Evolutionary conservation across 2,113 vertebrate species (phyloP).

Genomic region (Larimichthys polyactis): DNA sequence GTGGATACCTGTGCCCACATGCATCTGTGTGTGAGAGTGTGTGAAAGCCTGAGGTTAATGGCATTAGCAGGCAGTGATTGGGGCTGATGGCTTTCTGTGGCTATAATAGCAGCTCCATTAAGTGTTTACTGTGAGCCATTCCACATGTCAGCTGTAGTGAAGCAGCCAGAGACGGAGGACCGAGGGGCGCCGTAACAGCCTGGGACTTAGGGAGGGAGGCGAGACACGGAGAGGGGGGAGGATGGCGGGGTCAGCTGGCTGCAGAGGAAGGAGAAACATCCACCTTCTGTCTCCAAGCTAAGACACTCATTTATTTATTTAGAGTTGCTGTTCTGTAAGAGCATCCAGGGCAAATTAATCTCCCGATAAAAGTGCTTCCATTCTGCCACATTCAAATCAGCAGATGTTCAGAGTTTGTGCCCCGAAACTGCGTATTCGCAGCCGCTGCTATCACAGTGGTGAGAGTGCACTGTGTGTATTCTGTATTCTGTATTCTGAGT

Average conservation of each 20-base stretch:
- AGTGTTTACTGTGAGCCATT: conserved; percentile 77
- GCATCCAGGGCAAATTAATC: not conserved
- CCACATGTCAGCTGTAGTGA: conserved; percentile 73
- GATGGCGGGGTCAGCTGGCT: conserved; percentile 41
- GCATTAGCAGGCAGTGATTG: conserved; percentile 67
- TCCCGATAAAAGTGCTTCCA: not conserved
- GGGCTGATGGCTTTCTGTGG: conserved; percentile 65
- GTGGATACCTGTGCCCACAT: conserved; percentile 33
- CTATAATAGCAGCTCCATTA: conserved; percentile 65
- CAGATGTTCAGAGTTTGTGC: not conserved
- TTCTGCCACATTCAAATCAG: not conserved
- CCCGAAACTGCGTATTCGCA: not conserved
- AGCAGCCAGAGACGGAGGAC: conserved; percentile 53
- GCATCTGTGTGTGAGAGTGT: conserved; percentile 35
- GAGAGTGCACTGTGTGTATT: conserved; percentile 41
- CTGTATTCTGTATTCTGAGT: conserved; percentile 62
- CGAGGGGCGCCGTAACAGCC: conserved; percentile 23
- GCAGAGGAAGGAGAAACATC: conserved; percentile 20
- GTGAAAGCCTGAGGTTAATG: conserved; percentile 77
- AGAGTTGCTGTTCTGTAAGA: not conserved
- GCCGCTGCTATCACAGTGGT: conserved; percentile 24
- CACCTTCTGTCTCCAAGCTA: not conserved
- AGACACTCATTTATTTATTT: not conserved
- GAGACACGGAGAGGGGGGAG: not conserved
- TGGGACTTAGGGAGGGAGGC: conserved; percentile 36